Evolutionary conservation across 2,888 invertebrate genomes (phyloP).

Genomic region (Philereme vetulata): DNA sequence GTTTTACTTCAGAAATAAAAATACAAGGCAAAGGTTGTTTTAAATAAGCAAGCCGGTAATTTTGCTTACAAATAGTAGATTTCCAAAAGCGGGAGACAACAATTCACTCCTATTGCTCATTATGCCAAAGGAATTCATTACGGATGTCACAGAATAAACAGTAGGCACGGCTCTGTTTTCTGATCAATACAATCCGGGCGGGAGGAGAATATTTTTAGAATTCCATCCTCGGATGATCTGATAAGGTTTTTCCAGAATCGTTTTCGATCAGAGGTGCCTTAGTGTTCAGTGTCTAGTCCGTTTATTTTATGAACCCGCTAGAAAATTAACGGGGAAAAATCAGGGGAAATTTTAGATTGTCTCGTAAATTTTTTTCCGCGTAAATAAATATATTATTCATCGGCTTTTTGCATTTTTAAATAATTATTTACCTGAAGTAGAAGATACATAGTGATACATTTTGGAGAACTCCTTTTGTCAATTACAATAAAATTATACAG

Average conservation of each 20-base stretch:
- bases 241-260: slow-evolving; percentile 20
- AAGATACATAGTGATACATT: too few species aligned
- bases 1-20: too few species aligned
- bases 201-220: slow-evolving; percentile 26
- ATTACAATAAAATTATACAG: too few species aligned
- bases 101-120: slow-evolving; percentile 23
- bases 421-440: too few species aligned
- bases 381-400: too few species aligned
- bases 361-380: too few species aligned
- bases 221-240: slow-evolving; percentile 21
- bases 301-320: too few species aligned
- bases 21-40: too few species aligned
- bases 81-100: slow-evolving; percentile 5
- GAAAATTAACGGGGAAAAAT: too few species aligned
- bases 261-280: slow-evolving; percentile 12
- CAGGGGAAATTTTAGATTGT: too few species aligned
- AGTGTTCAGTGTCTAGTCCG: not conserved
- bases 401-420: too few species aligned
- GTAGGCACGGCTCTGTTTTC: slow-evolving; percentile 2
- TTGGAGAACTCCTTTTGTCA: too few species aligned
- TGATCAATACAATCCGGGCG: slow-evolving; percentile 26
- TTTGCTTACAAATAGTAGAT: not conserved
- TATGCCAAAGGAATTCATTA: slow-evolving; percentile 28
- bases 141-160: slow-evolving; percentile 7
- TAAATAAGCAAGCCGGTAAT: not conserved